Evolutionary conservation across 2,797 vertebrate genomes (phyloP).

Genomic region (Leontocebus nigricollis): DNA sequence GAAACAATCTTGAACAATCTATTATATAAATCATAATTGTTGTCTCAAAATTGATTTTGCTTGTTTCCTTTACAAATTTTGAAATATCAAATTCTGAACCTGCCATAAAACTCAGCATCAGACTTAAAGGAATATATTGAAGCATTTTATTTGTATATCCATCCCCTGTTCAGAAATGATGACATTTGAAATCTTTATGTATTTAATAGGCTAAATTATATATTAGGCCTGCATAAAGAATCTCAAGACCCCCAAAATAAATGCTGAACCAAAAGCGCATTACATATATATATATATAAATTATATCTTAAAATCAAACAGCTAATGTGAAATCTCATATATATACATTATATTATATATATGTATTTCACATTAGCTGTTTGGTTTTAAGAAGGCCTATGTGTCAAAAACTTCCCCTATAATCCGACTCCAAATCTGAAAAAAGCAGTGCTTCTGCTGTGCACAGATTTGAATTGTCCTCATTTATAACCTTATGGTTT

Average conservation of each 20-base stretch:
- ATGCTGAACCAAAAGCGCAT: neutral
- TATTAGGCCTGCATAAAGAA: neutral
- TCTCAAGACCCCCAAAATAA: neutral
- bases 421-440: neutral
- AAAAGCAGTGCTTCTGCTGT: neutral
- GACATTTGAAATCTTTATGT: neutral
- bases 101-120: neutral
- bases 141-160: neutral
- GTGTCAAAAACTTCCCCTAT: neutral
- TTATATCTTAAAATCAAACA: too few species aligned
- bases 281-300: neutral
- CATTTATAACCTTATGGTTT: neutral
- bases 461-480: conserved; percentile 9
- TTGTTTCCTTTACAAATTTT: conserved; percentile 16
- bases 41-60: neutral
- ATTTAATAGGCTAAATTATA: conserved; percentile 8
- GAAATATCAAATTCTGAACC: conserved; percentile 10
- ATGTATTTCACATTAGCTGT: neutral
- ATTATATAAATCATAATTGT: neutral
- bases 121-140: neutral
- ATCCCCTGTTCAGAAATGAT: neutral
- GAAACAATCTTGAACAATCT: neutral
- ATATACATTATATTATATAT: too few species aligned
- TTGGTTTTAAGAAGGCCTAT: conserved; percentile 1
- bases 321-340: too few species aligned